phyloP scores from a whole-genome alignment of 2,797 vertebrate species.

The Picus viridis region DNA sequence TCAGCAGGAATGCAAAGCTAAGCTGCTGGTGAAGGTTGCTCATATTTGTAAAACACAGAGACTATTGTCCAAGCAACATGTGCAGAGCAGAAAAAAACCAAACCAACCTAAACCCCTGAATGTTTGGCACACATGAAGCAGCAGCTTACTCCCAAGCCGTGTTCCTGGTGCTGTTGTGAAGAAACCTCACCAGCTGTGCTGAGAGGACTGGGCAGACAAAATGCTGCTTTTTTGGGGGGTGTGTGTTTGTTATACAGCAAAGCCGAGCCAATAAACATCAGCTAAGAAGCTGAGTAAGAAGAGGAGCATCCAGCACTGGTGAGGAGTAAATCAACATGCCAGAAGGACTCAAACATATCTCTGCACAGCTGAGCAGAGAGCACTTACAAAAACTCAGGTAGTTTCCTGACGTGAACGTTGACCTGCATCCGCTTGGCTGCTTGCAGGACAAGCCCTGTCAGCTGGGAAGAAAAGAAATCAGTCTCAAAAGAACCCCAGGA shows the following conservation, averaged over 20 bases:
- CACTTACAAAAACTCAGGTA: slow-evolving; percentile 86
- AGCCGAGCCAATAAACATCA: background rate
- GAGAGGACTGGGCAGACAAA: background rate
- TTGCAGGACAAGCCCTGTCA: slow-evolving; percentile 89
- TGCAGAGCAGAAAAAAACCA: background rate
- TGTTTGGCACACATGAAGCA: background rate
- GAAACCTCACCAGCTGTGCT: background rate
- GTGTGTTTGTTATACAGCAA: background rate
- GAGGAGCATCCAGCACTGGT: background rate
- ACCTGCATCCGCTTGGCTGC: slow-evolving; percentile 92
- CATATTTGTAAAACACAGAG: background rate
- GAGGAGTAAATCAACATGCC: background rate
- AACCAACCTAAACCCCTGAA: background rate
- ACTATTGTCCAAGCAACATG: background rate
- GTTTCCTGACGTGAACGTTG: slow-evolving; percentile 85
- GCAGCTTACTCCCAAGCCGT: background rate
- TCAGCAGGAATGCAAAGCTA: background rate
- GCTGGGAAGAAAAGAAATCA: slow-evolving; percentile 73
- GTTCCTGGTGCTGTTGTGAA: background rate
- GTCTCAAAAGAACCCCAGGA: background rate
- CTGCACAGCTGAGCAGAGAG: background rate
- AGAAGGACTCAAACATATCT: background rate
- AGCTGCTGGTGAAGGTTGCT: background rate
- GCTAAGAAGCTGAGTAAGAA: background rate
- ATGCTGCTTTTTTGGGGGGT: background rate